Evolutionary conservation across 2,888 invertebrate genomes (phyloP).

Genomic region (Apodemia duryi): DNA sequence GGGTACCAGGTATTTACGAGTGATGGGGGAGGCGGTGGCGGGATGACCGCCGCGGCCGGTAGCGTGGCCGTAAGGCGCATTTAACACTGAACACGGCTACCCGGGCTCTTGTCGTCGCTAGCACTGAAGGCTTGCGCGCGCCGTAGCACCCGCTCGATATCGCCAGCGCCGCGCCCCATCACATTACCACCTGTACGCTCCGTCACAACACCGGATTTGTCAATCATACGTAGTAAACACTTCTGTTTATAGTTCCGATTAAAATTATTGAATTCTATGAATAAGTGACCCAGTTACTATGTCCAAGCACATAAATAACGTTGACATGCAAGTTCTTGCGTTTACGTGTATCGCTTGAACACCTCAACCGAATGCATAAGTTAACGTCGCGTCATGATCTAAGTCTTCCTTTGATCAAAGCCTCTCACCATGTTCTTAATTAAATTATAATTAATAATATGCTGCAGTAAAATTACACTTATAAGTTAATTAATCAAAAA

Average conservation of each 20-base stretch:
- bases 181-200: conserved; percentile 72
- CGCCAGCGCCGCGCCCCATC: conserved; percentile 53
- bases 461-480: background rate
- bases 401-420: background rate
- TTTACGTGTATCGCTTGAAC: background rate
- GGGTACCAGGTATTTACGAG: conserved; percentile 30
- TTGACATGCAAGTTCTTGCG: background rate
- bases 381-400: background rate
- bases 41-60: conserved; percentile 51
- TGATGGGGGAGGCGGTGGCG: conserved; percentile 43
- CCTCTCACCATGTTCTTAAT: background rate
- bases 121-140: conserved; percentile 61
- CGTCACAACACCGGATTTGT: conserved; percentile 65
- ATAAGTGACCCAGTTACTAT: conserved; percentile 4
- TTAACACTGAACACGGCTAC: conserved; percentile 52
- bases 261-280: conserved; percentile 21
- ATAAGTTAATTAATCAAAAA: no score
- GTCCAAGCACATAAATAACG: background rate
- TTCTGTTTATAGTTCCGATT: conserved; percentile 28
- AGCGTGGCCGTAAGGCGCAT: conserved; percentile 45
- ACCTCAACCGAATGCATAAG: background rate
- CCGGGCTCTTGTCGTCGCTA: conserved; percentile 49
- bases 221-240: conserved; percentile 37
- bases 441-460: background rate
- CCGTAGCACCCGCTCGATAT: conserved; percentile 44